Conservation (phyloP, 2,797 vertebrate genomes). For the Anisognathus igniventris region DNA sequence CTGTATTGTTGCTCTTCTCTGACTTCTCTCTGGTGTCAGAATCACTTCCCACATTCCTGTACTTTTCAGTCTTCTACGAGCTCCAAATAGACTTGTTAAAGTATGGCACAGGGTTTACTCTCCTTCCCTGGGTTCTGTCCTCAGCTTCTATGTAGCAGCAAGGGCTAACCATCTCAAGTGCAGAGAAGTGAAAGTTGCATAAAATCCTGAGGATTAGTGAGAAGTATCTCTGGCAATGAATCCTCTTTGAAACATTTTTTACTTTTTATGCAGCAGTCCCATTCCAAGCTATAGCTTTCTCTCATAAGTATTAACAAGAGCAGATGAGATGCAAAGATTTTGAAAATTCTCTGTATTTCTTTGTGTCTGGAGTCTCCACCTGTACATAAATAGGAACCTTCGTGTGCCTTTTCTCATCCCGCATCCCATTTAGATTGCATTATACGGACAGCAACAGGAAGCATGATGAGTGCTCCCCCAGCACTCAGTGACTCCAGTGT, state of each 20-base stretch:
- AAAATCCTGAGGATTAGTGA: background rate
- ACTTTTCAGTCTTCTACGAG: constrained; percentile 9
- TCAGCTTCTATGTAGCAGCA: background rate
- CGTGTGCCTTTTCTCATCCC: background rate
- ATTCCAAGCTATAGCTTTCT: background rate
- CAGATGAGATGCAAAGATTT: background rate
- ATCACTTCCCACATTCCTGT: constrained; percentile 28
- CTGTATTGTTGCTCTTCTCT: background rate
- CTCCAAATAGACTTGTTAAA: constrained; percentile 35
- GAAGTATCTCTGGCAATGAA: background rate
- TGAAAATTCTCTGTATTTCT: background rate
- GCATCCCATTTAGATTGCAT: constrained; percentile 48
- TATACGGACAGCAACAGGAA: constrained; percentile 65
- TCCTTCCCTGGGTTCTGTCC: background rate
- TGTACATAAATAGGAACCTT: background rate
- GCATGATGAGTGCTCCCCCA: constrained; percentile 66
- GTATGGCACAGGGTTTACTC: background rate
- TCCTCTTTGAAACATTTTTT: background rate
- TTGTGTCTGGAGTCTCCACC: background rate
- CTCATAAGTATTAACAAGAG: background rate
- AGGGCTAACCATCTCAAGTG: background rate
- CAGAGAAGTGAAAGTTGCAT: background rate
- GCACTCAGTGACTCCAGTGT: constrained; percentile 73
- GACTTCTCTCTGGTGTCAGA: constrained; percentile 16
- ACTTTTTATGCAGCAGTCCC: background rate